These are phyloP conservation scores for Sphaerophoria taeniata DNA, from an alignment of 2,888 invertebrate species.

Conservation along the genomic window DNA sequence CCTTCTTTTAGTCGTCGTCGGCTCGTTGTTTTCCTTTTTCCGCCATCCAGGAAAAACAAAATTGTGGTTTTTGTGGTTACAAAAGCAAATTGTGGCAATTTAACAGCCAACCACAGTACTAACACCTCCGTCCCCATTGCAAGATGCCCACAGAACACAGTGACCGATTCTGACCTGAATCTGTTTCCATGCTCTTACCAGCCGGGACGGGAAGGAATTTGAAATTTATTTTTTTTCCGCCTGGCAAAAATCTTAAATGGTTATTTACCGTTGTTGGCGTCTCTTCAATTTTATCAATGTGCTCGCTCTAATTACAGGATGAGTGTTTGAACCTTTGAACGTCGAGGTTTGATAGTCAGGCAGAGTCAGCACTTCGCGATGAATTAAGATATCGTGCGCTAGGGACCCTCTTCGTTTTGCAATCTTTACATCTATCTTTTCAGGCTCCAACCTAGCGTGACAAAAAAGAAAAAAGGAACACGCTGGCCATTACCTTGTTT, in stretches of 20 bases:
- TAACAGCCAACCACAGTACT: constrained; percentile 1
- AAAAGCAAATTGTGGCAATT: constrained; percentile 57
- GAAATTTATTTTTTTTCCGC: constrained; percentile 26
- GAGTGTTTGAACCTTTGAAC: background rate
- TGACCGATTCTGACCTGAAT: constrained; percentile 39
- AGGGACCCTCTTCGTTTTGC: background rate
- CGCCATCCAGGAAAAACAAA: too few species aligned
- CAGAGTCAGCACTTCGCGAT: constrained; percentile 11
- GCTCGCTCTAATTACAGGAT: constrained; percentile 51
- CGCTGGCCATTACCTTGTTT: constrained; percentile 41
- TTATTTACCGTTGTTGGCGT: constrained; percentile 37
- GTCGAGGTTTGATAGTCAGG: background rate
- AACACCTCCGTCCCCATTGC: background rate
- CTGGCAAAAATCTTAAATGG: constrained; percentile 24
- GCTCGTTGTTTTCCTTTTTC: too few species aligned
- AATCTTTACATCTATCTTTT: background rate
- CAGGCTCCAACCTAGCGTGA: constrained; percentile 11
- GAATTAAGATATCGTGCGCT: constrained; percentile 51
- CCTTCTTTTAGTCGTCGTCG: too few species aligned
- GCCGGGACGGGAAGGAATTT: background rate
- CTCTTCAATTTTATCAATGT: constrained; percentile 31
- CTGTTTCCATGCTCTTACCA: background rate
- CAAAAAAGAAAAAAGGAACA: background rate
- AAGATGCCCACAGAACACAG: background rate
- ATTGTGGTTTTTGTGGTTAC: constrained; percentile 12